These are phyloP conservation scores for Trachymyrmex cornetzi DNA, from an alignment of 1,140 invertebrate genomes.

Conservation along the genomic window DNA sequence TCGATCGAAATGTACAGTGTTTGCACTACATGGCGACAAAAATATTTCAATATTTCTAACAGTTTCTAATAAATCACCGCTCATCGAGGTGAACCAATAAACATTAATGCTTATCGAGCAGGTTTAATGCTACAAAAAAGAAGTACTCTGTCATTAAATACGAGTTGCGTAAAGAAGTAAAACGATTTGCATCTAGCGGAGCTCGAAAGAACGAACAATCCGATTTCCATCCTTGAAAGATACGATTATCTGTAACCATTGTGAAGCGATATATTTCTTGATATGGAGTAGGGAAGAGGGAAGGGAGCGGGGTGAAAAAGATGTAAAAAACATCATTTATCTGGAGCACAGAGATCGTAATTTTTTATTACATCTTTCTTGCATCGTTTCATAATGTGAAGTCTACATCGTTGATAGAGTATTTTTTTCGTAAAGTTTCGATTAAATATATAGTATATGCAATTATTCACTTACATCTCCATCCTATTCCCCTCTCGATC, in stretches of 20 bases:
- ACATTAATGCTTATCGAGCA: not conserved
- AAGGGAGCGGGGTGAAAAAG: too few relatives aligned
- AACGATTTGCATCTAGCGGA: not conserved
- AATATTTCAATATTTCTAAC: constrained; percentile 1
- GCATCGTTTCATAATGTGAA: not conserved
- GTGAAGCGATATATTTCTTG: not conserved
- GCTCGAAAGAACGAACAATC: constrained; percentile 26
- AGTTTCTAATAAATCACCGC: not conserved
- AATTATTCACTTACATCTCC: not conserved
- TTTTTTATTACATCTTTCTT: constrained; percentile 29
- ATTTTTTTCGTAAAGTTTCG: not conserved
- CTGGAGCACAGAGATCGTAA: not conserved
- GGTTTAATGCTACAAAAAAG: not conserved
- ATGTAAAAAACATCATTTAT: not conserved
- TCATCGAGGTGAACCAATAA: constrained; percentile 30
- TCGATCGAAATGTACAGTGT: not conserved
- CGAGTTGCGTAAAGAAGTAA: constrained; percentile 27
- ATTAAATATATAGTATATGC: not conserved
- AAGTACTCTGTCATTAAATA: not conserved
- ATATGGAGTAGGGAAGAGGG: not conserved
- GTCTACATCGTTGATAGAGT: not conserved
- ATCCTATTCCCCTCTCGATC: not conserved
- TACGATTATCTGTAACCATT: too few relatives aligned
- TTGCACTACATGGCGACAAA: not conserved
- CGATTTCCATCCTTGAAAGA: constrained; percentile 38